Percentiles rank a stretch among this genome's conserved stretches.
These are phyloP conservation scores for Micrastur ruficollis DNA, from an alignment of 2,797 vertebrate genomes.

Conservation along the genomic window DNA sequence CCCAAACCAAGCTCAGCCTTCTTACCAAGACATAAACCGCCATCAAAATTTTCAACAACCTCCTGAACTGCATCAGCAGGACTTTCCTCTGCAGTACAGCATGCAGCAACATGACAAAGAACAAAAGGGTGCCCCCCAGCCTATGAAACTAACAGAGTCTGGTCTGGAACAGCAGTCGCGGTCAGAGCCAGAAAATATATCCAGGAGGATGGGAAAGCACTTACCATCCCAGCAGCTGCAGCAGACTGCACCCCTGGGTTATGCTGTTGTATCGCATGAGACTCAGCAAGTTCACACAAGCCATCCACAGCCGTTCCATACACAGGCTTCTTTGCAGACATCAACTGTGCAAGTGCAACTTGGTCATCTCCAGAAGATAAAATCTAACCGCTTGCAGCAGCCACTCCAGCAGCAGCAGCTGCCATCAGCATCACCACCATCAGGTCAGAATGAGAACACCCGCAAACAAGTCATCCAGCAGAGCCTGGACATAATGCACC, in stretches of 20 bases:
- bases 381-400: not conserved
- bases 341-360: slow-evolving; percentile 73
- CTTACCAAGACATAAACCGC: slow-evolving; percentile 54
- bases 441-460: slow-evolving; percentile 51
- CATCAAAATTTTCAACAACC: slow-evolving; percentile 73
- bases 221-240: slow-evolving; percentile 57
- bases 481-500: slow-evolving; percentile 78
- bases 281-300: slow-evolving; percentile 46
- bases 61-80: slow-evolving; percentile 47
- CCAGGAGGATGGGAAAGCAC: slow-evolving; percentile 40
- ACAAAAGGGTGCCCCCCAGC: slow-evolving; percentile 26
- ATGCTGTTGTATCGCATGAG: slow-evolving; percentile 68
- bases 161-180: slow-evolving; percentile 54
- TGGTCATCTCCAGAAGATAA: slow-evolving; percentile 71
- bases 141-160: slow-evolving; percentile 55
- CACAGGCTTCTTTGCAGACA: slow-evolving; percentile 65
- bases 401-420: slow-evolving; percentile 54
- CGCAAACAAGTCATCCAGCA: slow-evolving; percentile 75
- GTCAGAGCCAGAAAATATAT: slow-evolving; percentile 3
- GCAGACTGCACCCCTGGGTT: slow-evolving; percentile 64
- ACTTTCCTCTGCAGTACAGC: slow-evolving; percentile 64
- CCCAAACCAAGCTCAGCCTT: slow-evolving; percentile 67
- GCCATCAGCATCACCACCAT: slow-evolving; percentile 12
- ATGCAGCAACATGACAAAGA: slow-evolving; percentile 68
- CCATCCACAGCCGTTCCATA: slow-evolving; percentile 59